These are phyloP conservation scores for Coryphaenoides rupestris DNA, from an alignment of 2,113 vertebrate genomes.

Conservation along the genomic window DNA sequence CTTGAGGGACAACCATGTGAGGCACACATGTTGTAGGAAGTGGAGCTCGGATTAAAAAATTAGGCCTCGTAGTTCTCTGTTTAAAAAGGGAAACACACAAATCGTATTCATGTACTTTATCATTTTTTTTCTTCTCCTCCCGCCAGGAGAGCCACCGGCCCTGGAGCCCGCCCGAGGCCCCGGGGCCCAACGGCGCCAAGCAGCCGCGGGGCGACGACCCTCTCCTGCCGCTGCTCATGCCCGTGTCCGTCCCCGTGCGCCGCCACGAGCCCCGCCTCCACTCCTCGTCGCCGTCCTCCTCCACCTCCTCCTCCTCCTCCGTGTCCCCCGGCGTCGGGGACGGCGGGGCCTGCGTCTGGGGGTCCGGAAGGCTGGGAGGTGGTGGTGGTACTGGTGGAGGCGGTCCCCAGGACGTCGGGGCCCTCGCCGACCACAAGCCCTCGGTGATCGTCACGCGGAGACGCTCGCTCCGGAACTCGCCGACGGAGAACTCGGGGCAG, in stretches of 20 bases:
- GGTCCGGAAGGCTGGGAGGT: conserved; percentile 31
- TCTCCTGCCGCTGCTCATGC: conserved; percentile 92
- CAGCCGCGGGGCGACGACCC: conserved; percentile 80
- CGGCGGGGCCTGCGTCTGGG: conserved; percentile 51
- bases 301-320: conserved; percentile 21
- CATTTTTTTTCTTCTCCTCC: conserved; percentile 12
- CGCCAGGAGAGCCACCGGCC: conserved; percentile 55
- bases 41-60: too few species aligned
- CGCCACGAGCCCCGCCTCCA: conserved; percentile 64
- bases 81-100: too few species aligned
- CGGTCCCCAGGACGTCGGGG: conserved; percentile 60
- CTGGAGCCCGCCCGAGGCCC: background rate
- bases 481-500: conserved; percentile 79
- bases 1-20: too few species aligned
- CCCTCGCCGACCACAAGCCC: conserved; percentile 78
- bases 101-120: too few species aligned
- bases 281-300: too few species aligned
- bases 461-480: conserved; percentile 80
- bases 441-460: conserved; percentile 93
- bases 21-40: too few species aligned
- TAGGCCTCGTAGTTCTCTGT: too few species aligned
- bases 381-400: too few species aligned
- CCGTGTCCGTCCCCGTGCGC: conserved; percentile 93
- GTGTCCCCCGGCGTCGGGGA: conserved; percentile 66
- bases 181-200: conserved; percentile 61